Conservation (phyloP, 2,888 invertebrate genomes). For the Bugula neritina region DNA sequence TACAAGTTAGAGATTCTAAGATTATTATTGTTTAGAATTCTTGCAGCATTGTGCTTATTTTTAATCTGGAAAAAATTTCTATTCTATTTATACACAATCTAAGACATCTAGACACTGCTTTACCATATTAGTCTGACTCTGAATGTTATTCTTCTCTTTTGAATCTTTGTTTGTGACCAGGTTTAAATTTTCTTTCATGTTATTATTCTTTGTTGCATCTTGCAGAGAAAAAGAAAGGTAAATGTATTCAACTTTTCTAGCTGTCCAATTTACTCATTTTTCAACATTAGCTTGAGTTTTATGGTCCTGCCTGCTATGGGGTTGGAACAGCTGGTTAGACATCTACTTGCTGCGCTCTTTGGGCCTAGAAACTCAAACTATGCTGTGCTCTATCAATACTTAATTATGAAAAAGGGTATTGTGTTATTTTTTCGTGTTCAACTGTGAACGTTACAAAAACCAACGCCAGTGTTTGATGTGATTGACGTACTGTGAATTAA, state of each 20-base stretch:
- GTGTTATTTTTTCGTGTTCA: neutral
- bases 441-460: no score
- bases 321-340: neutral
- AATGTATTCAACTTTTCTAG: neutral
- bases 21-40: no score
- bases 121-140: no score
- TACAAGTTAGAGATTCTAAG: no score
- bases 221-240: constrained; percentile 23
- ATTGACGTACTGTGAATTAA: neutral
- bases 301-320: neutral
- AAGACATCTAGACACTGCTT: no score
- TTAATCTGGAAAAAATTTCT: no score
- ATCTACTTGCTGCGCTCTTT: neutral
- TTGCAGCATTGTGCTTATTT: no score
- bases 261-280: neutral
- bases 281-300: neutral
- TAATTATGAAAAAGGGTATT: neutral
- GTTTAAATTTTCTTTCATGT: no score
- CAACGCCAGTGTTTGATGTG: no score
- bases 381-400: neutral
- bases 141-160: no score
- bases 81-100: no score
- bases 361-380: neutral
- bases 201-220: neutral
- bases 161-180: no score